Evolutionary conservation across 2,113 vertebrate genomes (phyloP).

Genomic region (Oryzias melastigma): DNA sequence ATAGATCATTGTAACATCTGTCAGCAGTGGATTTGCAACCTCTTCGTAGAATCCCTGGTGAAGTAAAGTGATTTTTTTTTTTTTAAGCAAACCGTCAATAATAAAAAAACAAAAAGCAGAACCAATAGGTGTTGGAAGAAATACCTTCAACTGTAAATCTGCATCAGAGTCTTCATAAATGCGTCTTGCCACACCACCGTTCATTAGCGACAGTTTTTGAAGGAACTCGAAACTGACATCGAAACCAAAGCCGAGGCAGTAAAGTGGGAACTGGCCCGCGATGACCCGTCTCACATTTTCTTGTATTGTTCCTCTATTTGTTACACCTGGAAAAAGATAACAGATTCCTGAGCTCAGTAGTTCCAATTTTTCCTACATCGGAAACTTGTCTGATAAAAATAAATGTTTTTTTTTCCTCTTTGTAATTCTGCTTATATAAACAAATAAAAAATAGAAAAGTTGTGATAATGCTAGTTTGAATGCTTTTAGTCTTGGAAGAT

Average conservation of each 20-base stretch:
- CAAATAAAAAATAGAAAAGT: too few species aligned
- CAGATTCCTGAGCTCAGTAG: neutral
- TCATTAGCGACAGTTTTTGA: conserved; percentile 82
- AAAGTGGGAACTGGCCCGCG: conserved; percentile 79
- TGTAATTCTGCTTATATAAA: too few species aligned
- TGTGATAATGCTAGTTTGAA: too few species aligned
- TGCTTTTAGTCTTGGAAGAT: too few species aligned
- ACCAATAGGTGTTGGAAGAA: neutral
- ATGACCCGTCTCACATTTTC: conserved; percentile 76
- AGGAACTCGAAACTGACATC: conserved; percentile 83
- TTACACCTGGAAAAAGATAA: conserved; percentile 73
- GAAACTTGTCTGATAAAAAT: too few species aligned
- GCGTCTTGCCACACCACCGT: conserved; percentile 77
- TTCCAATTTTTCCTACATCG: neutral
- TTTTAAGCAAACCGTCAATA: neutral
- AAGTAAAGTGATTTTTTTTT: neutral
- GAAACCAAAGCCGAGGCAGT: conserved; percentile 85
- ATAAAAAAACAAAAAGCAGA: too few species aligned
- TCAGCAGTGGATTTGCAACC: conserved; percentile 81
- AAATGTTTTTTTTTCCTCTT: too few species aligned
- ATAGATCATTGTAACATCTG: conserved; percentile 78
- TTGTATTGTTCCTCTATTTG: conserved; percentile 70
- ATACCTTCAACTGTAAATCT: conserved; percentile 82
- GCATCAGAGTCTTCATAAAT: conserved; percentile 85
- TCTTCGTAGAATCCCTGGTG: conserved; percentile 84